These are phyloP conservation scores for Dryoscopus gambensis DNA, from an alignment of 2,113 vertebrate species.

Conservation along the genomic window DNA sequence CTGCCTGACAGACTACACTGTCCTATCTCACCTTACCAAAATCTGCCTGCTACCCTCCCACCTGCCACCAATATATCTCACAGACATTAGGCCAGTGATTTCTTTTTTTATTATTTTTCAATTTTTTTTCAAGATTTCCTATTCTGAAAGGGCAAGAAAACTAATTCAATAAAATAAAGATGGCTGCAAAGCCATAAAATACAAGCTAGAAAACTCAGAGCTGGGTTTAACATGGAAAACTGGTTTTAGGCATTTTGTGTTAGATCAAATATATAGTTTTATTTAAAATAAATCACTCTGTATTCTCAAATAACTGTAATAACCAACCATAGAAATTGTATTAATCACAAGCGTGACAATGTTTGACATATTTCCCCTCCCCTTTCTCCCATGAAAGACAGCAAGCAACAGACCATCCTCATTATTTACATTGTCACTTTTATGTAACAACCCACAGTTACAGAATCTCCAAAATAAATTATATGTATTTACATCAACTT, in stretches of 20 bases:
- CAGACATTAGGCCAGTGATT: neutral
- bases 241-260: neutral
- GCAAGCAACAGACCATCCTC: neutral
- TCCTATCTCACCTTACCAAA: neutral
- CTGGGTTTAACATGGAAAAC: neutral
- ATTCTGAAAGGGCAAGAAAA: neutral
- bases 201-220: neutral
- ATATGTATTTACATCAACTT: constrained; percentile 36
- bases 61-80: neutral
- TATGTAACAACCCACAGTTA: constrained; percentile 14
- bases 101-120: too few species aligned
- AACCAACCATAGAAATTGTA: neutral
- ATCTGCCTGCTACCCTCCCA: neutral
- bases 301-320: neutral
- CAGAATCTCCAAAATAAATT: constrained; percentile 25
- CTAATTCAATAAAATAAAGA: neutral
- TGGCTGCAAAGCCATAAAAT: neutral
- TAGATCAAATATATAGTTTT: neutral
- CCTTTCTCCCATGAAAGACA: neutral
- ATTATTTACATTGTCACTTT: constrained; percentile 40
- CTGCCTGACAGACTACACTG: neutral
- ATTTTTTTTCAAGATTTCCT: neutral
- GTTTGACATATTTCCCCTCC: neutral
- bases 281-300: neutral
- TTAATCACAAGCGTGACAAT: neutral